Evolutionary conservation across 2,113 vertebrate species (phyloP).

Genomic region (Aspiorhynchus laticeps): DNA sequence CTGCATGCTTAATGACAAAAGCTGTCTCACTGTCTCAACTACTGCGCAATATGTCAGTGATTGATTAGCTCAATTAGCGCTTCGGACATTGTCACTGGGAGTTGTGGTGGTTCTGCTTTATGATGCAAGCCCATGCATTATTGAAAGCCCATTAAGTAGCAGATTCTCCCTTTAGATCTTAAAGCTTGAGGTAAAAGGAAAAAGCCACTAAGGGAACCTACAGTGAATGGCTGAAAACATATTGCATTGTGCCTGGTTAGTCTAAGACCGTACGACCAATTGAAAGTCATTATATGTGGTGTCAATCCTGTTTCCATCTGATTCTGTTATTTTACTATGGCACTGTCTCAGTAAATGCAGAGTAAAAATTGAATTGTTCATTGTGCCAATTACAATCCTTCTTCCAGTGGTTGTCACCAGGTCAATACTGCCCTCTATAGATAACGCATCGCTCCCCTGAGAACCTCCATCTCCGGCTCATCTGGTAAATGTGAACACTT

Average conservation of each 20-base stretch:
- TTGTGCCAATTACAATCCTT: slow-evolving; percentile 63
- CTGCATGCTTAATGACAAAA: slow-evolving; percentile 35
- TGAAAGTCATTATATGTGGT: background rate
- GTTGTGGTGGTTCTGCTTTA: slow-evolving; percentile 27
- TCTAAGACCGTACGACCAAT: background rate
- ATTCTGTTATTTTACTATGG: background rate
- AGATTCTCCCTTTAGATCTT: background rate
- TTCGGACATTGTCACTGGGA: slow-evolving; percentile 1
- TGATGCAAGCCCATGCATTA: slow-evolving; percentile 16
- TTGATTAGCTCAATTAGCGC: slow-evolving; percentile 31
- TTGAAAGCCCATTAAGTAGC: slow-evolving; percentile 7
- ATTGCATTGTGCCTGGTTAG: background rate
- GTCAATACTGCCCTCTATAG: slow-evolving; percentile 62
- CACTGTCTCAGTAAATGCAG: background rate
- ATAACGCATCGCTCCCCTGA: slow-evolving; percentile 33
- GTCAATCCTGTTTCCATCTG: background rate
- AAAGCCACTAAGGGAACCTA: background rate
- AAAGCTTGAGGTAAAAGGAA: background rate
- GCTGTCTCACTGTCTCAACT: slow-evolving; percentile 30
- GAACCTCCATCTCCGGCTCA: slow-evolving; percentile 15
- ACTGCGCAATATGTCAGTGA: slow-evolving; percentile 32
- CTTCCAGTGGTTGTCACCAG: slow-evolving; percentile 58
- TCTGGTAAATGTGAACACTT: slow-evolving; percentile 37
- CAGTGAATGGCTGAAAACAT: background rate
- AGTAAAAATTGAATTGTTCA: slow-evolving; percentile 64